These are phyloP conservation scores for Haemorhous mexicanus DNA, from an alignment of 2,113 vertebrate species.

Conservation along the genomic window DNA sequence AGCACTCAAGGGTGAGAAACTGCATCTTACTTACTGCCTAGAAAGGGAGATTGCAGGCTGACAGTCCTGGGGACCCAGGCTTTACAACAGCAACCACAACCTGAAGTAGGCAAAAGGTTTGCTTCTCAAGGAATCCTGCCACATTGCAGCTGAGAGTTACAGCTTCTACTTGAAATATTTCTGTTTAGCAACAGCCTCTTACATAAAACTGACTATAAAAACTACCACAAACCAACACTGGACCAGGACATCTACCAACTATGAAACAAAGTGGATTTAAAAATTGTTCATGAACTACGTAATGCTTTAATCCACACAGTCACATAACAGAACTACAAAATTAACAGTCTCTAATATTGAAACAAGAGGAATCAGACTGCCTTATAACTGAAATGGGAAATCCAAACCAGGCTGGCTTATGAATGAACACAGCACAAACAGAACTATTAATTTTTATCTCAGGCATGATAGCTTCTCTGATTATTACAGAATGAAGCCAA, in stretches of 20 bases:
- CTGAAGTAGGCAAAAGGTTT: neutral
- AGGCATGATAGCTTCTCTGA: neutral
- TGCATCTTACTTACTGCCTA: neutral
- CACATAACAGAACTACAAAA: constrained; percentile 1
- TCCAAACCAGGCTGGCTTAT: neutral
- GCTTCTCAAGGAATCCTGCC: neutral
- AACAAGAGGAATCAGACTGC: neutral
- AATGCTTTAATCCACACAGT: neutral
- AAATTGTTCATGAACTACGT: neutral
- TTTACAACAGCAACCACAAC: neutral
- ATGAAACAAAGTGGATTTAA: neutral
- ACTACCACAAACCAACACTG: neutral
- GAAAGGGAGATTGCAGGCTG: neutral
- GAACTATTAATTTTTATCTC: constrained; percentile 11
- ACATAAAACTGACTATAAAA: constrained; percentile 5
- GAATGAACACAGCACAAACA: constrained; percentile 24
- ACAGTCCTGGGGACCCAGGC: neutral
- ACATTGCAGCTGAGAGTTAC: neutral
- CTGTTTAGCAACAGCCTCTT: neutral
- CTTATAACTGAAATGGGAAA: neutral
- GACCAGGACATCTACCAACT: neutral
- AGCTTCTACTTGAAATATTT: neutral
- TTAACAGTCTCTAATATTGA: neutral
- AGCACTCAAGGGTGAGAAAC: neutral
- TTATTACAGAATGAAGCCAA: neutral